Evolutionary conservation across 2,113 vertebrate species (phyloP).

Genomic region (Epinephelus cyanopodus): DNA sequence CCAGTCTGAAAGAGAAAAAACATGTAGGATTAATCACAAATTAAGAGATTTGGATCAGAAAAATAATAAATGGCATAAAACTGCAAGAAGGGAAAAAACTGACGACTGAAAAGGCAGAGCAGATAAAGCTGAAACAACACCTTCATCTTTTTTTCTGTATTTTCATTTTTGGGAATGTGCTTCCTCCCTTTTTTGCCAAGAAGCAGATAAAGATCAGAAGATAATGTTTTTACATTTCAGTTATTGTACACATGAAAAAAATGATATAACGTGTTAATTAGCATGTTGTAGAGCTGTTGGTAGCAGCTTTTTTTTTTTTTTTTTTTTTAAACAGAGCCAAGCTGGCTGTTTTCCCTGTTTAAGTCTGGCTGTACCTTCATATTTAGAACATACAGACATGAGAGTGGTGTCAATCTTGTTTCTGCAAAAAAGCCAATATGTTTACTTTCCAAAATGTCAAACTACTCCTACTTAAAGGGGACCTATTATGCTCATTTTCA

Average conservation of each 20-base stretch:
- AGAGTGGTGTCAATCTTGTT: not conserved
- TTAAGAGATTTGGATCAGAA: not conserved
- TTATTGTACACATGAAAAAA: not conserved
- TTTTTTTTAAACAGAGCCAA: no score
- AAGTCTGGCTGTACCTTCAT: not conserved
- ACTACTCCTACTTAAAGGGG: not conserved
- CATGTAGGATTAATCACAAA: slow-evolving; percentile 39
- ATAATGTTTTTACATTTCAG: not conserved
- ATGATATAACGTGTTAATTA: not conserved
- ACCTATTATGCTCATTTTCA: no score
- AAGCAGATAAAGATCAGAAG: not conserved
- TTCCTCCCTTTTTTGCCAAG: not conserved
- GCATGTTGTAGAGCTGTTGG: no score
- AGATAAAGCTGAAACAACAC: not conserved
- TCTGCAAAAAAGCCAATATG: not conserved
- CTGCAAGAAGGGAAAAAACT: not conserved
- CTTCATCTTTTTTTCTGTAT: not conserved
- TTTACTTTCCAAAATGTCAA: not conserved
- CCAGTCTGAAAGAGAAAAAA: slow-evolving; percentile 89
- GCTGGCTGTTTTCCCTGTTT: not conserved
- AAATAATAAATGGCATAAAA: not conserved
- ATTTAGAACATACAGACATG: not conserved
- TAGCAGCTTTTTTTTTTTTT: no score
- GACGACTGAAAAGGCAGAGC: not conserved
- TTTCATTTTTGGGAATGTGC: not conserved